Evolutionary conservation across 1,140 invertebrate species (phyloP), one percentile per base, ranked within the genome.

Genomic region (Sitodiplosis mosellana): DNA sequence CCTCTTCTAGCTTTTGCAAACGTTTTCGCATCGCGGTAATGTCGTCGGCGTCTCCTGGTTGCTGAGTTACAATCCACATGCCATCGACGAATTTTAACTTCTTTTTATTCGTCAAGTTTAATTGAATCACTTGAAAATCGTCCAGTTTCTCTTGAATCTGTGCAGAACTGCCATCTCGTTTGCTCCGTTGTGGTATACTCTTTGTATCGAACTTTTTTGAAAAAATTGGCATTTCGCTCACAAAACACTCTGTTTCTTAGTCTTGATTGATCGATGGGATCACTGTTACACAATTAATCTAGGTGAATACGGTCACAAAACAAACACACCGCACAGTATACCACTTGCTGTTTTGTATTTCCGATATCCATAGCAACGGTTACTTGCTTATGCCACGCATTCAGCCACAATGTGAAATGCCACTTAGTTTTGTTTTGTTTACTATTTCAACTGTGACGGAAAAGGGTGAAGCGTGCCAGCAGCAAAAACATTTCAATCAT

Each of bases 131-230:
- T 0, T 61, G 55, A 20, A 55, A 63, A 18, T 63, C 57, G 1
- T 63, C 55, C 7, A 63, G 37, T 10, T 63, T 57, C 47, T 63
- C 61, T 33, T 40, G 57, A 1, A 58, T 53, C 37, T 55, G 45
- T 0, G 61, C 56, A 51, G 51, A 56, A 0, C 56, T 57, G 46
- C 60, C 61, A 38, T 55, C 60, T 1, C 61, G 54, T 22, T 47
- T 53, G 15, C 51, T 48, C 17, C 61, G 58, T 18, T 53, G 44
- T 6, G 60, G 60, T 36, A 59, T 57, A 3, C 56, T 58, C 18
- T 63, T 63, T 18, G 59, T 51, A 37, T 63, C 61, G 20, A 61
- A 63, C 52, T 63, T 63, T 48, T 60, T 63, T 50, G 59, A 59
- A 41, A 63, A 63, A 34, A 63, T 44, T 41, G 60, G 61, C 61